Conservation (phyloP, 1,140 invertebrate genomes). For the Himalopsyche phryganea region DNA sequence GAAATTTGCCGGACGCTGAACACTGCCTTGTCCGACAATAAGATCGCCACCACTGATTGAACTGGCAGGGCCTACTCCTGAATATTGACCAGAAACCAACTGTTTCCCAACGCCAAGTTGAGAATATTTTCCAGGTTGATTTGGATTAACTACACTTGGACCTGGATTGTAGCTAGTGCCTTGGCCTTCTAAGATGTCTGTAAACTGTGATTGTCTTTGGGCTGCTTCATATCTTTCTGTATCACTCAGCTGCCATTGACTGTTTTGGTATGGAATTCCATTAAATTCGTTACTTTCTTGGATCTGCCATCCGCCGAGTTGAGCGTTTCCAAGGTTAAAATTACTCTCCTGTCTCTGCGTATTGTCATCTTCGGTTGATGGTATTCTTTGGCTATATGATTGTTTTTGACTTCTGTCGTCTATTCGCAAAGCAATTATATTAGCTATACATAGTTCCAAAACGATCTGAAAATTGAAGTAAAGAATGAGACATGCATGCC, state of each 20-base stretch:
- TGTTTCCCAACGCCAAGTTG: background rate
- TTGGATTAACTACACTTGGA: background rate
- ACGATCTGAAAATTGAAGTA: background rate
- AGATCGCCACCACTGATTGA: slow-evolving; percentile 13
- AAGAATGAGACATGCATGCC: background rate
- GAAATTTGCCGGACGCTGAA: slow-evolving; percentile 15
- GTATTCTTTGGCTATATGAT: background rate
- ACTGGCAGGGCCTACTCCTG: background rate
- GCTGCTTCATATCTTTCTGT: background rate
- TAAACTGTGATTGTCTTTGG: background rate
- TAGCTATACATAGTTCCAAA: background rate
- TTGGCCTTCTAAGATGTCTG: background rate
- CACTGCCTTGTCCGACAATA: slow-evolving; percentile 21
- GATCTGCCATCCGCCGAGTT: slow-evolving; percentile 19
- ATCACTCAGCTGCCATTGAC: slow-evolving; percentile 17
- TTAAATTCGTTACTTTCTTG: slow-evolving; percentile 5
- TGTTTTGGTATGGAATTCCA: slow-evolving; percentile 1
- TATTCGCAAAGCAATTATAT: background rate
- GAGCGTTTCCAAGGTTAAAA: slow-evolving; percentile 18
- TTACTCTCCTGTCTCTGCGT: background rate
- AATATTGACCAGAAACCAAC: slow-evolving; percentile 1
- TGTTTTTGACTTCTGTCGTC: background rate
- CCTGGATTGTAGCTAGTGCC: slow-evolving; percentile 11
- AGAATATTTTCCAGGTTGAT: background rate
- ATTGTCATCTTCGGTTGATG: background rate